Conservation (phyloP, 1,140 invertebrate genomes). For the Drosophila simulans region DNA sequence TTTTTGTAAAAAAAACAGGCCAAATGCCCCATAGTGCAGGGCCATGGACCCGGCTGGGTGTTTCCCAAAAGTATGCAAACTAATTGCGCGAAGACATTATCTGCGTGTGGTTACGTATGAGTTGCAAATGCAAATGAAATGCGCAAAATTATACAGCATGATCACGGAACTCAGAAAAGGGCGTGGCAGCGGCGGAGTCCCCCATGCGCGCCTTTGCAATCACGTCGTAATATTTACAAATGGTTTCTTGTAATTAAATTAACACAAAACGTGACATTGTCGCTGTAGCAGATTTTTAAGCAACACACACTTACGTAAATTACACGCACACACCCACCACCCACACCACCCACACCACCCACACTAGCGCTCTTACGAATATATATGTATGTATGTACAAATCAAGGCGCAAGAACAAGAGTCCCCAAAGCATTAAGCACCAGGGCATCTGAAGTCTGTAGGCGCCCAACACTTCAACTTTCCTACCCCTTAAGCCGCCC, state of each 20-base stretch:
- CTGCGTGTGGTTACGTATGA: slow-evolving; percentile 54
- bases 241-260: slow-evolving; percentile 84
- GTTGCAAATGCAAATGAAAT: slow-evolving; percentile 77
- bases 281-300: slow-evolving; percentile 81
- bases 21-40: too few relatives aligned
- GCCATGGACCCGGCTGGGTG: background rate
- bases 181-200: background rate
- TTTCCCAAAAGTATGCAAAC: slow-evolving; percentile 47
- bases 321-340: background rate
- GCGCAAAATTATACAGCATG: slow-evolving; percentile 74
- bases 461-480: slow-evolving; percentile 66
- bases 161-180: slow-evolving; percentile 36
- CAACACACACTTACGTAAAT: slow-evolving; percentile 39
- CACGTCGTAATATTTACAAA: slow-evolving; percentile 83
- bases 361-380: background rate
- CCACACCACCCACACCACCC: background rate
- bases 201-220: slow-evolving; percentile 71
- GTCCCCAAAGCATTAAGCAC: slow-evolving; percentile 53
- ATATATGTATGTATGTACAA: slow-evolving; percentile 18
- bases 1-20: too few relatives aligned
- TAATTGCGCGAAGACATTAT: slow-evolving; percentile 56
- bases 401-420: slow-evolving; percentile 64
- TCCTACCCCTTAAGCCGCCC: slow-evolving; percentile 4
- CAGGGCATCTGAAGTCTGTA: slow-evolving; percentile 49
- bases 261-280: slow-evolving; percentile 83